Percentiles rank a stretch among this genome's conserved stretches.
Conservation (phyloP, 2,797 vertebrate species). For the Malurus leucopterus region DNA sequence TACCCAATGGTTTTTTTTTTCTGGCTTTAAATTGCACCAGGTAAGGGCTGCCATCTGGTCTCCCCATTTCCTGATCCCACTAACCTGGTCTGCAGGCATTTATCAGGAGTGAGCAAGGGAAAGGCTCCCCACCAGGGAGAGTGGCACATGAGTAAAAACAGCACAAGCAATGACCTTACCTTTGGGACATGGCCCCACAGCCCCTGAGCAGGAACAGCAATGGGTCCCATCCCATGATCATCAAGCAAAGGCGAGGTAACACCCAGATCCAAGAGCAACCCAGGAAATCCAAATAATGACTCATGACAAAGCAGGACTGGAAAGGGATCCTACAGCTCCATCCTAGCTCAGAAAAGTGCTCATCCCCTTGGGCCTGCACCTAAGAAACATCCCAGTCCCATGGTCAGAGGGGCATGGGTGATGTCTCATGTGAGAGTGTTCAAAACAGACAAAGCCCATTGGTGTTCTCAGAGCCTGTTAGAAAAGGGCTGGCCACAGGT, state of each 20-base stretch:
- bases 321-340: accelerated
- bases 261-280: background rate
- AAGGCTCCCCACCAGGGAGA: background rate
- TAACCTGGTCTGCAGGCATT: background rate
- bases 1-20: background rate
- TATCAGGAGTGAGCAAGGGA: background rate
- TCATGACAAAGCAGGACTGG: background rate
- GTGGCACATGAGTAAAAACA: background rate
- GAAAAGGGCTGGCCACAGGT: background rate
- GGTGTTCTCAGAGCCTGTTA: background rate
- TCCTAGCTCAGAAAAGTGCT: accelerated
- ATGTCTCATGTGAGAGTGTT: background rate
- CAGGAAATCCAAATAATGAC: background rate
- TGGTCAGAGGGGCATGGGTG: background rate
- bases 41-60: background rate
- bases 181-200: accelerated
- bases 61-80: background rate
- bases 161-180: background rate
- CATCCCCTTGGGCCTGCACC: accelerated
- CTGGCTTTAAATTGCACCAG: background rate
- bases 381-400: background rate
- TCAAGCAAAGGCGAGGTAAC: background rate
- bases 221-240: background rate
- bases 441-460: background rate
- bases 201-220: background rate